phyloP scores from a whole-genome alignment of 2,113 vertebrate genomes.

The Colaptes auratus region DNA sequence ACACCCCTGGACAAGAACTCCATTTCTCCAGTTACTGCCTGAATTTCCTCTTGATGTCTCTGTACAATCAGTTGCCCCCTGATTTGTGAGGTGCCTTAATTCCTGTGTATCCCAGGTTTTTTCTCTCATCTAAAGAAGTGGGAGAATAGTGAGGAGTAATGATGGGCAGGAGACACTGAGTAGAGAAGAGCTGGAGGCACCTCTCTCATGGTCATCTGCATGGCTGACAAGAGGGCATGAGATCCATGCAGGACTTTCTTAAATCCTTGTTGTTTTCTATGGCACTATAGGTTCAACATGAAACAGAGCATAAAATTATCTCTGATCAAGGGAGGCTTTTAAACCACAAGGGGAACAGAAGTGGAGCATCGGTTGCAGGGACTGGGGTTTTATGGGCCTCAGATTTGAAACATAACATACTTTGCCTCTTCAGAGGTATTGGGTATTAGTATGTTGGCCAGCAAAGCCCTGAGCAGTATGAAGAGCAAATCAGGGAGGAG shows the following conservation, averaged over 20 bases:
- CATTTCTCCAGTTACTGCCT: background rate
- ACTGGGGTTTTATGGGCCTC: accelerated
- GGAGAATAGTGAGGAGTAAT: background rate
- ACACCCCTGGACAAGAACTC: background rate
- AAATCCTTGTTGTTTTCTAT: background rate
- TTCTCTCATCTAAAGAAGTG: background rate
- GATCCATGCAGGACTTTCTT: background rate
- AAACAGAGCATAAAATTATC: background rate
- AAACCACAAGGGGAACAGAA: background rate
- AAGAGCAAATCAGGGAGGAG: background rate
- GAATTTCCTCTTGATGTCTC: background rate
- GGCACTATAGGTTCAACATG: background rate
- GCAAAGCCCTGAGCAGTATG: background rate
- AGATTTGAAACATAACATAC: background rate
- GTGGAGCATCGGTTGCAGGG: background rate
- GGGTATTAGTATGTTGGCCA: background rate
- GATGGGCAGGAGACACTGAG: background rate
- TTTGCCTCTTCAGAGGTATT: background rate
- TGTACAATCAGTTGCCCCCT: background rate
- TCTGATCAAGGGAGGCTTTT: background rate
- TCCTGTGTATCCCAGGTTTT: background rate
- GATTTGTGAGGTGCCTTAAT: background rate
- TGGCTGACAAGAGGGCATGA: background rate
- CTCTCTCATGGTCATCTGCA: background rate
- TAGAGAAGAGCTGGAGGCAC: background rate